phyloP scores from a whole-genome alignment of 2,888 invertebrate genomes.

The Cinara cedri region DNA sequence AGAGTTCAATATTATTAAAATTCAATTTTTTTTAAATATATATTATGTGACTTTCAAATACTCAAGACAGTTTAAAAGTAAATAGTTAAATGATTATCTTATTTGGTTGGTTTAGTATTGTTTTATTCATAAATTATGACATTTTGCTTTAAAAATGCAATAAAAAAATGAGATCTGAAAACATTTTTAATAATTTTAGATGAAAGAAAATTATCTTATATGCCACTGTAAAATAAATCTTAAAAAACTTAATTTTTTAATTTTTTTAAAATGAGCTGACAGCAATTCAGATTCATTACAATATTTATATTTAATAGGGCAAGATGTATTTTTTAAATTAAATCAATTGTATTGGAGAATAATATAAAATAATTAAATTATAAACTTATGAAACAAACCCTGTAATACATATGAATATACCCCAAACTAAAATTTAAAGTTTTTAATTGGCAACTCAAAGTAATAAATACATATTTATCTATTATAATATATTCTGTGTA shows the following conservation, averaged over 20 bases:
- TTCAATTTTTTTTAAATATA: neutral
- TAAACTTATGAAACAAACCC: slow-evolving; percentile 40
- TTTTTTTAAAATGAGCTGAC: neutral
- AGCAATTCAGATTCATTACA: neutral
- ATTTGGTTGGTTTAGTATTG: neutral
- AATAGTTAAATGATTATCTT: neutral
- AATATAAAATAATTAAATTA: slow-evolving; percentile 34
- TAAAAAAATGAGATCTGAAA: slow-evolving; percentile 23
- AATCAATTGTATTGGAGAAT: neutral
- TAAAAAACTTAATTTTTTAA: neutral
- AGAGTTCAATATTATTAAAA: slow-evolving; percentile 25
- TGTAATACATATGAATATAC: slow-evolving; percentile 43
- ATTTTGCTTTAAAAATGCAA: neutral
- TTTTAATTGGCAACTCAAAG: slow-evolving; percentile 27
- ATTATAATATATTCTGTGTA: neutral
- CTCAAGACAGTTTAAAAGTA: neutral
- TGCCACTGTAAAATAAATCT: neutral
- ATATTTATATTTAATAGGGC: neutral
- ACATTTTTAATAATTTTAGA: neutral
- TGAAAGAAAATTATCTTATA: neutral
- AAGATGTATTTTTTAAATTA: neutral
- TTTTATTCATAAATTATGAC: neutral
- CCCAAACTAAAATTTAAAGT: slow-evolving; percentile 32
- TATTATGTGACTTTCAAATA: slow-evolving; percentile 6
- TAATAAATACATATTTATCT: slow-evolving; percentile 8